Base-by-base conservation (phyloP, 2,113 vertebrate species). In the Genyomyrus donnyi region DNA sequence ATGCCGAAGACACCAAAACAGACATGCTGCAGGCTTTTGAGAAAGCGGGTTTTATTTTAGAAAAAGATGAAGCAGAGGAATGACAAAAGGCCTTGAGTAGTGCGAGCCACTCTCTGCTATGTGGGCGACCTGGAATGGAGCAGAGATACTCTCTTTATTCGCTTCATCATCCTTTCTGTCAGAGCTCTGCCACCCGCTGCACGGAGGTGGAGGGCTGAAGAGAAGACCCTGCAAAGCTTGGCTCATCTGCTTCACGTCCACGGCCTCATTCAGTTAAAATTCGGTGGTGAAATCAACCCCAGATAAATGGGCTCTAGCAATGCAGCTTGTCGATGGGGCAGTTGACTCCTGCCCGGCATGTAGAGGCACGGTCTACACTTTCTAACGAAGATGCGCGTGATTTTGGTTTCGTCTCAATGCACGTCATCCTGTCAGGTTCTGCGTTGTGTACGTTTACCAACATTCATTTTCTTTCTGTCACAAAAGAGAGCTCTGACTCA, bases 141-240 rank as follows among this genome's bases (percentile, higher is more conserved):
- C 45, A 58, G 45, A 48, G 58, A 88, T 74, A 19, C 19, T 58
- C 90, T 56, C 66, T 42, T 89, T 87, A 85, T 53, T 88, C 50
- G 46, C 74, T 90, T 91, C 85, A 91, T 93, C 92, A 88, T 74
- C 88, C 80, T 46, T 35, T 24, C 13, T 49, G 50, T 56, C 70
- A 35, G 77, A 58, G 85, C 42, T 27, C 50, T 46, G 84, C 50
- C 90, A 86, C 49, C 91, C 83, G n/a, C 89, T 46, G 50, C 52
- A 85, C 88, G 39, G 2, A 53, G 48, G 87, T 50, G 27, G 88
- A 56, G 24, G 88, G 48, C 49, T 56, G 39, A 46, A 31, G 50
- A 21, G 31, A 11, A 42, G 49, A 11, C 39, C 10, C 19, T 19
- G 31, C 53, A 45, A 31, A 62, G 58, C 53, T 48, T 7, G 53